Percentiles rank a stretch among this genome's conserved stretches.
phyloP scores from a whole-genome alignment of 2,113 vertebrate genomes.

The Urocolius indicus region DNA sequence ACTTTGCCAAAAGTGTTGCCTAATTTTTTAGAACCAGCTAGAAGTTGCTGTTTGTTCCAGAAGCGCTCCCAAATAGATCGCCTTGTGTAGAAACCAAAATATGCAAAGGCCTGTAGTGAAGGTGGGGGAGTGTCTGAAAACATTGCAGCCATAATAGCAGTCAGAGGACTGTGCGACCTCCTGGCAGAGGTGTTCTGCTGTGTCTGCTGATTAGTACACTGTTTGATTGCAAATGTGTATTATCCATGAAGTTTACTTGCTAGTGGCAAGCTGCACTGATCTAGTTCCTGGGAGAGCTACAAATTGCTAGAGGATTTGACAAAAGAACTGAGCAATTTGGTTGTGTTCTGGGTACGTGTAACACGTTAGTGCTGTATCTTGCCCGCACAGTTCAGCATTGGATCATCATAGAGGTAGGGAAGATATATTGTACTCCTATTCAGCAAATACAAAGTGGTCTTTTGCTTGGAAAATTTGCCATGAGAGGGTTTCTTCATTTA shows the following conservation, averaged over 20 bases:
- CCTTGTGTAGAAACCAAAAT: not conserved
- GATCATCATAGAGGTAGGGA: not conserved
- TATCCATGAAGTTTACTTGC: not conserved
- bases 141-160: not conserved
- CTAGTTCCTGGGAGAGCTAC: not conserved
- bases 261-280: not conserved
- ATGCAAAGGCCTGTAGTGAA: not conserved
- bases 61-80: not conserved
- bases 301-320: not conserved
- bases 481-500: not conserved
- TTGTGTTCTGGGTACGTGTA: not conserved
- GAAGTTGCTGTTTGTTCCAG: not conserved
- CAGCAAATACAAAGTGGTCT: not conserved
- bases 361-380: not conserved
- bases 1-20: not conserved
- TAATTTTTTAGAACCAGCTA: not conserved
- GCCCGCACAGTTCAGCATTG: not conserved
- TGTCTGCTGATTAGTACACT: not conserved
- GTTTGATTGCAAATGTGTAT: not conserved
- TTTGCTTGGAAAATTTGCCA: not conserved
- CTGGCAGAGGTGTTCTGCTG: not conserved
- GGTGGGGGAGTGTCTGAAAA: not conserved
- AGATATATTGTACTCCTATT: not conserved
- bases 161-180: not conserved
- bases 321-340: not conserved